Evolutionary conservation across 92 coral and sea anemone species (phyloP), one percentile per base, ranked within the genome.

Genomic region (Epizoanthus illoricatus): DNA sequence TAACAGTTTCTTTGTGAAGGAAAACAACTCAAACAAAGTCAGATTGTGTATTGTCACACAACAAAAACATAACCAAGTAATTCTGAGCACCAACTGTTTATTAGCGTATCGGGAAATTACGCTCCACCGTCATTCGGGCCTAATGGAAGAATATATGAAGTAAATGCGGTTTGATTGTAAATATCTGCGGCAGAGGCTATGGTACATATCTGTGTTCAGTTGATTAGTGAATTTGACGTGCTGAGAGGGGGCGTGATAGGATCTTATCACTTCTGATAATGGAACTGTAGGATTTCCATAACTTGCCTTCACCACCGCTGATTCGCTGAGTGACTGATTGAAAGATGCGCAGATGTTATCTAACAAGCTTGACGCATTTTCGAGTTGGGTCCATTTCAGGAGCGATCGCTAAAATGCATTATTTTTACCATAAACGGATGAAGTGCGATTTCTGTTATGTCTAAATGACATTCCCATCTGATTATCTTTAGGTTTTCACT

Each of bases 191-290:
- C 60, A 61, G 42, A 74, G 36, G 11, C 60, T 71, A 2, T 58
- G 43, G 2, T 52, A 56, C 65, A 74, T 55, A 40, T 43, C 82
- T 78, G 82, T 42, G 5, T 23, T n/a, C 24, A 62, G 58, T 78
- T 78, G 82, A 78, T 78, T 78, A 78, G 82, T 42, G 61, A 8
- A 12, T 28, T 67, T 79, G 93, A 90, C 93, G 89, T 61, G 39
- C 83, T 90, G 85, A 79, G 92, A 85, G 89, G 88, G 87, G 97
- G 97, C 94, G 94, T 90, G 94, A 91, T 83, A 65, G 33, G 19
- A 65, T 83, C 94, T 93, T 88, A 93, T 90, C 97, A 86, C 85
- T 69, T 67, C 84, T 81, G 92, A 87, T 89, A 92, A 89, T 92
- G 93, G 86, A 92, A 75, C 71, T 82, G 84, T 71, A 57, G 88